Percentiles rank a stretch among this genome's conserved stretches.
These are phyloP conservation scores for Thrips palmi DNA, from an alignment of 1,140 invertebrate genomes.

Conservation along the genomic window DNA sequence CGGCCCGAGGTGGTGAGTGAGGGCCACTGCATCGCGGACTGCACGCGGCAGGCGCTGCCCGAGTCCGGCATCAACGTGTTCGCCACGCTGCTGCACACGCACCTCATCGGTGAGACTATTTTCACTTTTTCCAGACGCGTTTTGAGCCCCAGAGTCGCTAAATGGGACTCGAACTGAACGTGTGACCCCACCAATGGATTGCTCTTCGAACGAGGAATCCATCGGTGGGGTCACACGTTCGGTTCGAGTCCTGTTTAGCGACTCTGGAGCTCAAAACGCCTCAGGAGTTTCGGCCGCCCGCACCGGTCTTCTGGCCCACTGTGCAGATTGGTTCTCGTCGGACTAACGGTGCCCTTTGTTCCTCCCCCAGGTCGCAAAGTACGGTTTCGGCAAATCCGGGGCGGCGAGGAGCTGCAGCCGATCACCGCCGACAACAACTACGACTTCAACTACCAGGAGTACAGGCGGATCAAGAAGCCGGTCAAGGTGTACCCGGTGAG, in stretches of 20 bases:
- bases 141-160: too few species aligned
- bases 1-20: conserved; percentile 51
- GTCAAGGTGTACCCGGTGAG: conserved; percentile 43
- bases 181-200: too few species aligned
- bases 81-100: conserved; percentile 61
- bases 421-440: conserved; percentile 55
- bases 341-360: not conserved
- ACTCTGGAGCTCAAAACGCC: too few species aligned
- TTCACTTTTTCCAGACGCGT: too few species aligned
- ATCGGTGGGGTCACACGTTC: too few species aligned
- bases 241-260: too few species aligned
- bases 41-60: conserved; percentile 61
- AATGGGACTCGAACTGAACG: too few species aligned
- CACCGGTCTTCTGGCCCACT: too few species aligned
- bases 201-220: too few species aligned
- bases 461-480: conserved; percentile 46
- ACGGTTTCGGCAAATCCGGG: conserved; percentile 54
- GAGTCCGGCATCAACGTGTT: conserved; percentile 58
- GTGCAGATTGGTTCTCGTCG: not conserved
- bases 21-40: conserved; percentile 61
- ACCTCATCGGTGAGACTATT: too few species aligned
- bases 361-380: conserved; percentile 47
- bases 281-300: not conserved
- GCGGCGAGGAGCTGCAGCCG: conserved; percentile 50
- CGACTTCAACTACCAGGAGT: conserved; percentile 68